Percentiles rank a stretch among this genome's conserved stretches.
phyloP scores from a whole-genome alignment of 92 coral and sea anemone species.

The Parazoanthus darwini region DNA sequence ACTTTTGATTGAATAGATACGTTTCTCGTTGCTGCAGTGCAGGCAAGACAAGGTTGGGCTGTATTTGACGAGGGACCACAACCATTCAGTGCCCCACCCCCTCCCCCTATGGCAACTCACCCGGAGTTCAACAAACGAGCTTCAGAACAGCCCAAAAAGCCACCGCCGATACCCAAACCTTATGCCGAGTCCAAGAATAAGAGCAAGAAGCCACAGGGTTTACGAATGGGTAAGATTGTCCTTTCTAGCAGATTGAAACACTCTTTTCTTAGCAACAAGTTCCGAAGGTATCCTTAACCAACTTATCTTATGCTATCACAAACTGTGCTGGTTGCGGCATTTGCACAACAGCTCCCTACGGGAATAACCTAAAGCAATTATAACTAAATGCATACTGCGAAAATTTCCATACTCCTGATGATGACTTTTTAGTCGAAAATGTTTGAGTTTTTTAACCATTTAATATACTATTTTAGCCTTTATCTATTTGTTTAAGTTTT shows the following conservation, averaged over 20 bases:
- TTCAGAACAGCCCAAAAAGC: slow-evolving; percentile 51
- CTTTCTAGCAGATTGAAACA: neutral
- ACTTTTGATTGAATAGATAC: neutral
- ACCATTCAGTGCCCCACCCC: slow-evolving; percentile 50
- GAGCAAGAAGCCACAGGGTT: slow-evolving; percentile 37
- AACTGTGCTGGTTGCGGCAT: too few species aligned
- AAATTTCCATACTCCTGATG: too few species aligned
- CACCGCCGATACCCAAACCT: slow-evolving; percentile 93
- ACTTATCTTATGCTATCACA: too few species aligned
- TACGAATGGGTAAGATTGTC: slow-evolving; percentile 29
- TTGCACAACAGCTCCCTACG: too few species aligned
- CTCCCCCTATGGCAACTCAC: slow-evolving; percentile 80
- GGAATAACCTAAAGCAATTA: too few species aligned
- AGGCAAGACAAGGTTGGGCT: slow-evolving; percentile 68
- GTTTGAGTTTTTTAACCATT: too few species aligned
- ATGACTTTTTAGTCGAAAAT: too few species aligned
- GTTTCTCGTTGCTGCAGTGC: slow-evolving; percentile 20
- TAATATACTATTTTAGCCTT: too few species aligned
- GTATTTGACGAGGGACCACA: slow-evolving; percentile 62
- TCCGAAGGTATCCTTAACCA: too few species aligned
- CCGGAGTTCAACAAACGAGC: slow-evolving; percentile 57
- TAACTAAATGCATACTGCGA: too few species aligned
- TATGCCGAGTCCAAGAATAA: slow-evolving; percentile 65
- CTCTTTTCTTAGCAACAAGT: too few species aligned
- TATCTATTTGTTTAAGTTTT: too few species aligned